These are phyloP conservation scores for Magallana gigas DNA, from an alignment of 1,140 invertebrate genomes.

Conservation along the genomic window DNA sequence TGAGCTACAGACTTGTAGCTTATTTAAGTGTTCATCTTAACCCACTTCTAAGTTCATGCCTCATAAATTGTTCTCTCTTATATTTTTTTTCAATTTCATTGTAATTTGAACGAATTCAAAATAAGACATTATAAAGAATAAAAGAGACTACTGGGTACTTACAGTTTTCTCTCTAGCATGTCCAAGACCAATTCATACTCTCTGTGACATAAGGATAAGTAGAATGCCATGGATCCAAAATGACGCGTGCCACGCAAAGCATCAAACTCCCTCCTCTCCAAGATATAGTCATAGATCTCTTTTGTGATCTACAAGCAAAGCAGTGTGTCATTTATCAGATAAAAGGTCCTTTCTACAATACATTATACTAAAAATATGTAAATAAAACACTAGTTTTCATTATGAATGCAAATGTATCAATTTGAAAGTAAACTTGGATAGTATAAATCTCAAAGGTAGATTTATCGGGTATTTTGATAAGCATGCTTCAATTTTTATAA, in stretches of 20 bases:
- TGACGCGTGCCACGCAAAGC: slow-evolving; percentile 92
- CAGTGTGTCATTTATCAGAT: not conserved
- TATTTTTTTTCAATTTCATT: no score
- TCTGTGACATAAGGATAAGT: slow-evolving; percentile 89
- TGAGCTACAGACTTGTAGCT: no score
- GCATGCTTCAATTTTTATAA: no score
- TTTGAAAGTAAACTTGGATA: no score
- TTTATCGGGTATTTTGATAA: no score
- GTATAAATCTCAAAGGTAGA: no score
- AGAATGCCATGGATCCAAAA: slow-evolving; percentile 94
- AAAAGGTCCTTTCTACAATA: not conserved
- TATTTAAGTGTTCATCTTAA: no score
- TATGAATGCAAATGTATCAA: no score
- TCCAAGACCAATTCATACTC: slow-evolving; percentile 90
- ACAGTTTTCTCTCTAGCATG: slow-evolving; percentile 78
- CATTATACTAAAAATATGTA: no score
- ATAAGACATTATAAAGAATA: not conserved
- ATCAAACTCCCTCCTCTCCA: slow-evolving; percentile 86
- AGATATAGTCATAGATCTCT: slow-evolving; percentile 88
- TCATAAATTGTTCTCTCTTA: no score
- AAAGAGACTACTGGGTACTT: slow-evolving; percentile 57
- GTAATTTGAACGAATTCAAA: not conserved
- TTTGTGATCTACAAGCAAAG: slow-evolving; percentile 81
- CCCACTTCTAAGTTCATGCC: no score
- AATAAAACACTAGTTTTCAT: no score